A percentile compares a stretch with the other conserved stretches of the same genome.
Evolutionary conservation across 2,888 invertebrate genomes (phyloP).

Genomic region (Tachina lurida): DNA sequence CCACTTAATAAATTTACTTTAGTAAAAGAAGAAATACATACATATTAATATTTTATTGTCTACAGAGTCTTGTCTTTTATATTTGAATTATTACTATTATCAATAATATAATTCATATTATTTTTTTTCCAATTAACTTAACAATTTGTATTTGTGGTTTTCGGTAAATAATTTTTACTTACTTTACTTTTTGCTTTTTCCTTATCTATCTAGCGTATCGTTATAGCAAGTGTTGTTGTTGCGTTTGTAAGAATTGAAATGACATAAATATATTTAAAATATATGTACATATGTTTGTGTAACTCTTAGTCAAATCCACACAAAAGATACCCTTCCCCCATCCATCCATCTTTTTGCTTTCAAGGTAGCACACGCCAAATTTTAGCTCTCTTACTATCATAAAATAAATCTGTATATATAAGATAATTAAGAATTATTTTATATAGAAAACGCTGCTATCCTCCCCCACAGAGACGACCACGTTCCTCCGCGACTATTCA

Average conservation of each 20-base stretch:
- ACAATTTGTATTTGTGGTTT: constrained; percentile 10
- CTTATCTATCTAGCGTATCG: not conserved
- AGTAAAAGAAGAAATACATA: not conserved
- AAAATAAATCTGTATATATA: too few relatives aligned
- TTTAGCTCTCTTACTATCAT: too few relatives aligned
- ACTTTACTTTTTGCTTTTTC: not conserved
- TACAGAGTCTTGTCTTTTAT: constrained; percentile 10
- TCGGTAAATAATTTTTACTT: constrained; percentile 2
- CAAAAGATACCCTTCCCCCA: too few relatives aligned
- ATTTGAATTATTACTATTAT: constrained; percentile 35
- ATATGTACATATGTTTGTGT: too few relatives aligned
- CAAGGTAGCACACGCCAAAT: too few relatives aligned
- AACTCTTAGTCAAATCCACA: too few relatives aligned
- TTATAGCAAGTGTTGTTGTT: constrained; percentile 19
- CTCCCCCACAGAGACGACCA: too few relatives aligned
- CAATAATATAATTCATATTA: constrained; percentile 33
- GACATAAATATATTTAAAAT: constrained; percentile 15
- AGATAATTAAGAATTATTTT: too few relatives aligned
- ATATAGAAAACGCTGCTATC: too few relatives aligned
- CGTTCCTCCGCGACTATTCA: too few relatives aligned
- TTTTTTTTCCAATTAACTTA: constrained; percentile 40
- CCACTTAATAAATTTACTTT: constrained; percentile 25
- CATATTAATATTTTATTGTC: constrained; percentile 24
- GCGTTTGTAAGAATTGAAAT: constrained; percentile 12
- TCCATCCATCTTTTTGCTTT: too few relatives aligned